phyloP scores from a whole-genome alignment of 2,797 vertebrate genomes.

The Spondyliosoma cantharus region DNA sequence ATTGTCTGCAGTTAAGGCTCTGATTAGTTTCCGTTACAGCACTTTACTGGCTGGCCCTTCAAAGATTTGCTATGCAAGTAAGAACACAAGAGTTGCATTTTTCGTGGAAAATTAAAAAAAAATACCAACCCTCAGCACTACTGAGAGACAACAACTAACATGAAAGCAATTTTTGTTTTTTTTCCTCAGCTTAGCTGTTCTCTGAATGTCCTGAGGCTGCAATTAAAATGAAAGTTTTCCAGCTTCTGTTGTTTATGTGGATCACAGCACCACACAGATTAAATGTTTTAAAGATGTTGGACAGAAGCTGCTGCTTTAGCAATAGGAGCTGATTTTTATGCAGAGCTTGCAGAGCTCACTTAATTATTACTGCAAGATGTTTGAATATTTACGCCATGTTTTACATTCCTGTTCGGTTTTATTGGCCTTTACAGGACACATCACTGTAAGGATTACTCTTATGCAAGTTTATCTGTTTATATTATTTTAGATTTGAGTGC shows the following conservation, averaged over 20 bases:
- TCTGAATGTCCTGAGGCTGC: conserved; percentile 19
- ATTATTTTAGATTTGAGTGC: conserved; percentile 19
- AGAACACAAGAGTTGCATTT: conserved; percentile 4
- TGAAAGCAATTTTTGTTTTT: conserved; percentile 16
- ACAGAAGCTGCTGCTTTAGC: conserved; percentile 21
- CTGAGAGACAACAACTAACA: conserved; percentile 27
- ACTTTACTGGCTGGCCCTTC: not conserved
- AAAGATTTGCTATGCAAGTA: conserved; percentile 3
- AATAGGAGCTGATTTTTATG: conserved; percentile 39
- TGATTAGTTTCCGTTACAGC: not conserved
- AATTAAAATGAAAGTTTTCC: not conserved
- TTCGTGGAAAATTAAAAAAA: not conserved
- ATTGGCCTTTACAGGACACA: conserved; percentile 19
- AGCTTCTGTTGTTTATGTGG: conserved; percentile 27
- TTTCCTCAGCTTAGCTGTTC: conserved; percentile 7
- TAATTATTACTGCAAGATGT: conserved; percentile 28
- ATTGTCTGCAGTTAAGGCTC: not conserved
- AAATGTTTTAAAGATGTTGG: conserved; percentile 23
- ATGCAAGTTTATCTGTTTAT: conserved; percentile 46
- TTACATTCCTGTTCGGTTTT: conserved; percentile 55
- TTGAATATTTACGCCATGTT: conserved; percentile 26
- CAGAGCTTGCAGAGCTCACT: conserved; percentile 45
- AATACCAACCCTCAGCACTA: not conserved
- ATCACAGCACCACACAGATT: conserved; percentile 9
- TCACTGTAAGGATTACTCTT: conserved; percentile 39